Evolutionary conservation across 2,113 vertebrate species (phyloP), one percentile per base, ranked within the genome.

Genomic region (Manacus vitellinus): DNA sequence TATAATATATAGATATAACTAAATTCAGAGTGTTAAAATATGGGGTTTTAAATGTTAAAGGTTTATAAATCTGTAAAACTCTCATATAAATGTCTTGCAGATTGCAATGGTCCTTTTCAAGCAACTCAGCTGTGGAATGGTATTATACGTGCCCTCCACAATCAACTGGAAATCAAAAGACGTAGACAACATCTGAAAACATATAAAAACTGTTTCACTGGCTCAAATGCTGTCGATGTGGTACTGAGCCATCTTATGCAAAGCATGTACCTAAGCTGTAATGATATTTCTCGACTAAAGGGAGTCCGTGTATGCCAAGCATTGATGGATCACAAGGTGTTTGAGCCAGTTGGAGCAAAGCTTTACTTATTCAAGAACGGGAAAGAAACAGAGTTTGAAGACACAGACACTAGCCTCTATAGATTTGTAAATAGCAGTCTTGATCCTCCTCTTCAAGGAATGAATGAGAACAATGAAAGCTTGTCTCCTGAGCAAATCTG

Each of bases 221-320:
- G 98, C 54, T 98, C 98, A 9, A 98, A 98, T 71, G 99, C 98
- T 5, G 98, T 99, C 66, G 98, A 98, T 37, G 97, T 98, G 5
- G 98, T 99, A 12, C 98, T 99, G 82, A 98, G 98, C 93, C 98
- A 98, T 84, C 96, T 99, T 81, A 99, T 99, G 98, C 98, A 99
- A 97, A 99, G 98, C 67, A 97, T 97, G 59, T 98, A 97, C 86
- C 98, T 99, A 73, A 98, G 97, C 96, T 98, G 98, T 59, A 98
- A 93, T 67, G 98, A 98, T 35, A 97, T 99, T 95, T 99, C 98
- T 61, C 97, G 96, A 25, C 97, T 98, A 55, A 99, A 99, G 94
- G 98, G 98, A 31, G 95, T 98, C 52, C 96, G 96, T 27, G 98
- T 99, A 25, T 99, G 99, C 95, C 99, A 99, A 88, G 97, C 98